A percentile compares a stretch with the other conserved stretches of the same genome.
Evolutionary conservation across 2,888 invertebrate genomes (phyloP).

Genomic region (Brassicogethes aeneus): DNA sequence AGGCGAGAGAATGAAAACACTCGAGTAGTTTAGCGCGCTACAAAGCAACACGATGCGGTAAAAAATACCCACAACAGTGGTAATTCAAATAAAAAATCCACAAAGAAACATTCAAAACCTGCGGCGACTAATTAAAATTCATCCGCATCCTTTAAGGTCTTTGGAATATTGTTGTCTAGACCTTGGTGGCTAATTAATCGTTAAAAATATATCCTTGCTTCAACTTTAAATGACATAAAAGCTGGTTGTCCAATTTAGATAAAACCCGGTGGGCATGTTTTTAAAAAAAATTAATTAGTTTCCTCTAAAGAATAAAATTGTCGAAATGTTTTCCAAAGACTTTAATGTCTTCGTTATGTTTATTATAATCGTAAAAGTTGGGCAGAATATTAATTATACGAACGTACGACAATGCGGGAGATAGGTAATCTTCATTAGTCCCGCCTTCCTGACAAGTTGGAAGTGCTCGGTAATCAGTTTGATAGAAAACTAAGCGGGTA

Average conservation of each 20-base stretch:
- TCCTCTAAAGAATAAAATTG: not conserved
- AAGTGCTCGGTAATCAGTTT: not conserved
- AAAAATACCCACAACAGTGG: too few species aligned
- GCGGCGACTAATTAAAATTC: too few species aligned
- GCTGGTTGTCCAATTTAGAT: slow-evolving; percentile 10
- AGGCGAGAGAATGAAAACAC: too few species aligned
- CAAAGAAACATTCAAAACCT: too few species aligned
- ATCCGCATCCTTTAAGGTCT: too few species aligned
- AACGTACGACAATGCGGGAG: not conserved
- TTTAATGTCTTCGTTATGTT: not conserved
- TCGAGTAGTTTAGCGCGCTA: too few species aligned
- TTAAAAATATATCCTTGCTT: not conserved
- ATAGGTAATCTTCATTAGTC: not conserved
- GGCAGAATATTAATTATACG: not conserved
- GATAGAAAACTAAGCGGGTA: too few species aligned
- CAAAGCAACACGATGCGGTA: too few species aligned
- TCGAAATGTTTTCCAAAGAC: not conserved
- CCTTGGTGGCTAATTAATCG: not conserved
- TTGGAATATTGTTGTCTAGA: too few species aligned
- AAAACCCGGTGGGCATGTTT: slow-evolving; percentile 10
- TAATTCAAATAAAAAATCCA: too few species aligned
- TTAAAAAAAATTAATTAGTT: not conserved
- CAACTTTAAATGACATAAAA: not conserved
- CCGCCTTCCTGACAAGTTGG: not conserved
- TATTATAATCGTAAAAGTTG: not conserved